Evolutionary conservation across 2,888 invertebrate genomes (phyloP), one percentile per base, ranked within the genome.

Genomic region (Rhingia rostrata): DNA sequence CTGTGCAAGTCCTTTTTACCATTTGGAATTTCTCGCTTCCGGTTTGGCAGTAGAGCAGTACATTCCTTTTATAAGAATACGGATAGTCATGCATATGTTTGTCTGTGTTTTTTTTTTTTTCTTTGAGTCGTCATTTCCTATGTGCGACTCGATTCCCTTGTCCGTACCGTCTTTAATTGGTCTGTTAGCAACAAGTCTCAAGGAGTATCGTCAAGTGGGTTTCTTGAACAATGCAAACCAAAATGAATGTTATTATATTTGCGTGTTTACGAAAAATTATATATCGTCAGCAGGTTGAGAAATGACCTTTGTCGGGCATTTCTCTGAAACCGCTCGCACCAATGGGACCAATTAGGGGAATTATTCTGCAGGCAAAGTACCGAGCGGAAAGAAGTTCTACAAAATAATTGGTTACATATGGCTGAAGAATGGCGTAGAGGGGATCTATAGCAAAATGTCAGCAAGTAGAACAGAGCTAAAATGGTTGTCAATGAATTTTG

Each of bases 401-500:
- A 45, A 41, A 63, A 22, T 33, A 10, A 39, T 54, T 47, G 30
- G 54, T 22, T 58, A 14, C 54, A 60, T 67, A 45, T 60, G 14
- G 14, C 10, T 4, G 54, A 41, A 35, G 39, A 32, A 69, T 63
- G 61, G 37, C 45, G 60, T 67, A 51, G 60, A 41, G 47, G 56
- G 54, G 56, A 49, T 43, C 58, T 58, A 75, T 47, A 35, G 53
- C 22, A 47, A 73, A 58, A 49, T 37, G 60, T 33, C 37, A 6
- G 35, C 33, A 6, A 39, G 49, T 35, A 12, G 43, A 33, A 41
- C 32, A 41, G 10, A 22, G 43, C 43, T 33, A 12, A 83, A 83
- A 67, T 73, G 51, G 67, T 45, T 74, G 41, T 74, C 79, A 64
- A 78, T 84, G 56, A 79, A 84, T 79, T 84, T 78, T 79, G 79